phyloP scores from a whole-genome alignment of 2,888 invertebrate species.

The Eremobia ochroleuca region DNA sequence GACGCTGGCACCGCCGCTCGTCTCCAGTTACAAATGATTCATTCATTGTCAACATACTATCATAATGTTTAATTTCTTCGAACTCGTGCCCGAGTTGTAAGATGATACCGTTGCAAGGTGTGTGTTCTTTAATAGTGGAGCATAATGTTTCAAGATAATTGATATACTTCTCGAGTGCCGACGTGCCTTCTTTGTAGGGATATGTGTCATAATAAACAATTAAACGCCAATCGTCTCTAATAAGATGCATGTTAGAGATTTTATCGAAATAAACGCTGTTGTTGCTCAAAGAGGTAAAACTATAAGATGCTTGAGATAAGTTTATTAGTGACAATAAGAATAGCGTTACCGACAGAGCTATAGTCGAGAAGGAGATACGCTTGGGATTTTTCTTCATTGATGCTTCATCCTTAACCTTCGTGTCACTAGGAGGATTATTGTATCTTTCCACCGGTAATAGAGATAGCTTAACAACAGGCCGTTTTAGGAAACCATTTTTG shows the following conservation, averaged over 20 bases:
- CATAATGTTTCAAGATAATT: too few species aligned
- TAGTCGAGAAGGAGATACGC: background rate
- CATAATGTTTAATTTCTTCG: too few species aligned
- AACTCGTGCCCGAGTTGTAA: too few species aligned
- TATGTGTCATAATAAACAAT: background rate
- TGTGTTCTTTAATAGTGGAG: too few species aligned
- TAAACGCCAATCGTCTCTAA: background rate
- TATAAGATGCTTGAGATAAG: slow-evolving; percentile 7
- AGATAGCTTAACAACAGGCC: background rate
- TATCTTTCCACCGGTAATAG: background rate
- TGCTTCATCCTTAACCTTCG: background rate
- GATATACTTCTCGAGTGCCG: too few species aligned
- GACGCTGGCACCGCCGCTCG: background rate
- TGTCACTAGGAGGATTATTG: background rate
- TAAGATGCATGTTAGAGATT: background rate
- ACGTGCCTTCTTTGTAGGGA: background rate
- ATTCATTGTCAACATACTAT: too few species aligned
- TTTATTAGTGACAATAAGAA: slow-evolving; percentile 3
- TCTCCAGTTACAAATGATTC: too few species aligned
- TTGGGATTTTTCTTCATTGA: background rate
- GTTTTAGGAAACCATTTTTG: too few species aligned
- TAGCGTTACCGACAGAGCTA: background rate
- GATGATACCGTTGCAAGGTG: too few species aligned
- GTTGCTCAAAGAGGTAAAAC: background rate
- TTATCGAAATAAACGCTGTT: background rate